A percentile compares a stretch with the other conserved stretches of the same genome.
Evolutionary conservation across 2,797 vertebrate genomes (phyloP).

Genomic region (Enteromius viviparus): DNA sequence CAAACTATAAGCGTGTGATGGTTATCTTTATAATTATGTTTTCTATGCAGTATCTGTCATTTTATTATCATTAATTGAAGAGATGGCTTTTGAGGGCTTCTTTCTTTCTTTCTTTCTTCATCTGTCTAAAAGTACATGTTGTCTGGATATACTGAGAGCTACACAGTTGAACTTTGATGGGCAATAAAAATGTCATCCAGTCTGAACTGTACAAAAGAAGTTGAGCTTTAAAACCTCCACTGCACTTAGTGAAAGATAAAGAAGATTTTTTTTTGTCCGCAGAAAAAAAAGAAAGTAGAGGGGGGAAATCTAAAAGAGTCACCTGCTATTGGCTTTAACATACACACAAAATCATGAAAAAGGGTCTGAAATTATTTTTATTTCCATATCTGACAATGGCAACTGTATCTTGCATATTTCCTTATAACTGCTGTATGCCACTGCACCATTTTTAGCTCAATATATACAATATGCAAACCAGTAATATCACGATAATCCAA

Average conservation of each 20-base stretch:
- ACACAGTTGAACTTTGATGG: slow-evolving; percentile 19
- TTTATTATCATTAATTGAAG: slow-evolving; percentile 4
- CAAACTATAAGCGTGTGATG: neutral
- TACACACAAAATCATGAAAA: neutral
- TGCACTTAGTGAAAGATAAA: neutral
- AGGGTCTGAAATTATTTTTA: neutral
- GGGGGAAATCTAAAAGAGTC: neutral
- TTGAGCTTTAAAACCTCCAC: slow-evolving; percentile 2
- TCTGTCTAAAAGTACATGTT: slow-evolving; percentile 4
- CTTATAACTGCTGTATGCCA: neutral
- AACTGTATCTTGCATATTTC: neutral
- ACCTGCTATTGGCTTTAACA: neutral
- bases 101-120: neutral
- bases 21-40: neutral
- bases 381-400: neutral
- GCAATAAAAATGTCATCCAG: slow-evolving; percentile 17
- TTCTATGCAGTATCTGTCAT: neutral
- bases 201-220: slow-evolving; percentile 6
- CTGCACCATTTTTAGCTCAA: neutral
- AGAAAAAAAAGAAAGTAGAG: neutral
- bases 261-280: neutral
- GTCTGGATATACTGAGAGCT: neutral
- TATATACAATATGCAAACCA: neutral
- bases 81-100: slow-evolving; percentile 1
- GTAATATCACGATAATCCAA: too few species aligned